Base-by-base conservation (phyloP, 2,888 invertebrate species). In the Conops quadrifasciatus region DNA sequence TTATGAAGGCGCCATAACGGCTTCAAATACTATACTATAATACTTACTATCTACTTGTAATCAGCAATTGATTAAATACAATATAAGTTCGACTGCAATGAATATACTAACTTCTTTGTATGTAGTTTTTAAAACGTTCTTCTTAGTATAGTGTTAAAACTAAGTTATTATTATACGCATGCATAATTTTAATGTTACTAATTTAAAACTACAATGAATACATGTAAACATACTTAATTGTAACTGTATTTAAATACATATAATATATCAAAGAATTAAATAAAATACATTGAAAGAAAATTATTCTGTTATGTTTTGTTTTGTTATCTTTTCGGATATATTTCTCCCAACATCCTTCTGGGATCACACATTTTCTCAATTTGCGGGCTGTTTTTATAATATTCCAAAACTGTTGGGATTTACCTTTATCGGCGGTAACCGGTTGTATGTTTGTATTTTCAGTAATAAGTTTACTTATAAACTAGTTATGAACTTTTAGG, bases 151-250 rank as follows among this genome's bases (percentile, higher is more conserved):
- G n/a, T n/a, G n/a, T n/a, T n/a, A n/a, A n/a, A n/a, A n/a, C n/a
- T n/a, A n/a, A n/a, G 68, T 36, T 24, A 43, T 26, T 58, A 67
- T 64, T 62, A 19, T 62, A 62, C 67, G 67, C 68, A 64, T 67
- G 67, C 71, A 67, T 64, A 71, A 64, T 71, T 71, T 68, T 68
- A 68, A 71, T 71, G 71, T 68, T 71, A 64, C 45, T 64, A 67
- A 71, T 68, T 64, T 68, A 58, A 43, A 49, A 67, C 47, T 63
- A 62, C 63, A 62, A 47, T n/a, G n/a, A n/a, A n/a, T 63, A 63
- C 15, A 68, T 47, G 63, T 24, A 63, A 43, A 62, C n/a, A 56
- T 45, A 2, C n/a, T 15, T 49, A 58, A 16, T 49, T 16, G n/a
- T 16, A 58, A 19, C 16, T 51, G 24, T 68, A 68, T 15, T 64